Evolutionary conservation across 2,888 invertebrate species (phyloP).

Genomic region (Nephrotoma guestfalica): DNA sequence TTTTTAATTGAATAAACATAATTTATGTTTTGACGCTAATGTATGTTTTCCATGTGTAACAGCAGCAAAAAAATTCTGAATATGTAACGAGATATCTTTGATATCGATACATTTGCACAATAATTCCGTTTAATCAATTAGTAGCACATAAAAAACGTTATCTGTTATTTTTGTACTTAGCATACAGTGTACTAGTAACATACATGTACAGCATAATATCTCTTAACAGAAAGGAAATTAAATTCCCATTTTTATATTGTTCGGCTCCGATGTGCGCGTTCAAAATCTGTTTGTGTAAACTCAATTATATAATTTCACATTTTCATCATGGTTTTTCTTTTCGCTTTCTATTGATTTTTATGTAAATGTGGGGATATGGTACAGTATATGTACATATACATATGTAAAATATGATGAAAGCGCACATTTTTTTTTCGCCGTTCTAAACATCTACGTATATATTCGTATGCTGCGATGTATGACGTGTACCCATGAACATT

Average conservation of each 20-base stretch:
- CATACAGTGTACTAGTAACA: neutral
- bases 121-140: neutral
- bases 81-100: neutral
- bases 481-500: neutral
- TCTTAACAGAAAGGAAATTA: neutral
- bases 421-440: neutral
- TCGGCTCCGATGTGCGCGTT: neutral
- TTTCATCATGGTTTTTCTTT: neutral
- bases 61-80: neutral
- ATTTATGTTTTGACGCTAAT: neutral
- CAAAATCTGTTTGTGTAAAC: neutral
- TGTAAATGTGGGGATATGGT: neutral
- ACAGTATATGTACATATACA: neutral
- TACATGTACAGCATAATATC: no score
- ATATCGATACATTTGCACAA: neutral
- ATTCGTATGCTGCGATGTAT: neutral
- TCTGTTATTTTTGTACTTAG: neutral
- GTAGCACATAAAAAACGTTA: neutral
- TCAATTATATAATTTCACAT: neutral
- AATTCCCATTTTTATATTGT: neutral
- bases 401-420: neutral
- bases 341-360: neutral
- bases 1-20: no score
- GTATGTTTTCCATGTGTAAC: neutral
- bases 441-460: neutral